Evolutionary conservation across 1,140 invertebrate species (phyloP), one percentile per base, ranked within the genome.

Genomic region (Subanguina moxae): DNA sequence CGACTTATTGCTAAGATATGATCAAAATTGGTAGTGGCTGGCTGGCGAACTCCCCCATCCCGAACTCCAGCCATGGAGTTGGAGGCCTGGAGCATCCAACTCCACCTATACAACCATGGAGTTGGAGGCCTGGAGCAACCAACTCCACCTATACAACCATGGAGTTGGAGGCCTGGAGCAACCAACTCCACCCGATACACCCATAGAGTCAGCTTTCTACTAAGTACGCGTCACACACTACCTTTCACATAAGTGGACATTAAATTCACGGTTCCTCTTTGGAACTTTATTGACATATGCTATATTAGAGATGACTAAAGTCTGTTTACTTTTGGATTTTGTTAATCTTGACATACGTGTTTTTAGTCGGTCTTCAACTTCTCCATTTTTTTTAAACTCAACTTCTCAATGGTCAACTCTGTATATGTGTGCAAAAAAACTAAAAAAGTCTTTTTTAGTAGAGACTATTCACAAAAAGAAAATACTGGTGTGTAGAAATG

Each of bases 341-440:
- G 3, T 52, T 19, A 52, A 21, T 15, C n/a, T 52, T 52, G 48
- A 3, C 3, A 7, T 52, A 52, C 48, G 48, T 52, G 48, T 52
- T 3, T 45, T 52, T 52, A 52, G 48, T 52, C 48, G 48, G 48
- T 52, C 48, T 52, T 52, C 32, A 52, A 52, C 48, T 52, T 52
- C 48, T 52, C 15, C 15, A 21, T 25, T 7, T 21, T 52, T 52
- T 52, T 52, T 38, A 11, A 19, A 3, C 48, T 15, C 48, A 52
- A 52, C 8, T 21, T 52, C 23, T 52, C 23, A 25, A 21, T 19
- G n/a, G 48, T 52, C n/a, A 52, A 5, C 23, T 52, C 15, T 52
- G 48, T 52, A 25, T 52, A 25, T 52, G 48, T 5, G 23, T 21
- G n/a, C 15, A 15, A 3, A 52, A n/a, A n/a, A n/a, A n/a, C n/a